Conservation (phyloP, 1,140 invertebrate genomes). For the Arctopsyche grandis region DNA sequence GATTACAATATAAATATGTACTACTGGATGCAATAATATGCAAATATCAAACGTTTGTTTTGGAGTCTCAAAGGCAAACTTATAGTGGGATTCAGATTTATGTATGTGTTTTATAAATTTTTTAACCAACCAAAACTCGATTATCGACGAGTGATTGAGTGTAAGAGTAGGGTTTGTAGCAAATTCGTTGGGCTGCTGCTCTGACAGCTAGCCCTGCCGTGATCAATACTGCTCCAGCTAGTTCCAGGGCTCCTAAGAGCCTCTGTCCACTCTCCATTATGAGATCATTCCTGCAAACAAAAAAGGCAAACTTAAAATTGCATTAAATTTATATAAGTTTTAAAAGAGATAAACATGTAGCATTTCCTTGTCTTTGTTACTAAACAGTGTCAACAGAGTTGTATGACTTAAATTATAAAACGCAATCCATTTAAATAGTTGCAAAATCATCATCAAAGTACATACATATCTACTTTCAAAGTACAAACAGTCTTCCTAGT, state of each 20-base stretch:
- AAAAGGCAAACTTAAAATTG: background rate
- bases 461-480: no score
- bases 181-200: constrained; percentile 18
- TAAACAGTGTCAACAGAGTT: no score
- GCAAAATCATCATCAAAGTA: no score
- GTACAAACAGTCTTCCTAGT: no score
- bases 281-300: constrained; percentile 17
- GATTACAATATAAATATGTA: no score
- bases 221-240: constrained; percentile 47
- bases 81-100: no score
- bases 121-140: constrained; percentile 39
- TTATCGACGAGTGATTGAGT: constrained; percentile 10
- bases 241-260: constrained; percentile 48
- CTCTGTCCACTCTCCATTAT: constrained; percentile 47
- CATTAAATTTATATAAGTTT: background rate
- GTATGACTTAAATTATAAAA: no score
- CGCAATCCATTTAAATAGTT: no score
- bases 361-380: no score
- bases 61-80: no score
- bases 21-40: no score
- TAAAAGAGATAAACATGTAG: background rate
- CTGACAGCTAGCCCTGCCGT: constrained; percentile 44
- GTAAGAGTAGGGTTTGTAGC: background rate
- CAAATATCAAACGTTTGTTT: background rate
- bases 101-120: constrained; percentile 6